Conservation (phyloP, 2,113 vertebrate genomes). For the Dipodomys spectabilis region DNA sequence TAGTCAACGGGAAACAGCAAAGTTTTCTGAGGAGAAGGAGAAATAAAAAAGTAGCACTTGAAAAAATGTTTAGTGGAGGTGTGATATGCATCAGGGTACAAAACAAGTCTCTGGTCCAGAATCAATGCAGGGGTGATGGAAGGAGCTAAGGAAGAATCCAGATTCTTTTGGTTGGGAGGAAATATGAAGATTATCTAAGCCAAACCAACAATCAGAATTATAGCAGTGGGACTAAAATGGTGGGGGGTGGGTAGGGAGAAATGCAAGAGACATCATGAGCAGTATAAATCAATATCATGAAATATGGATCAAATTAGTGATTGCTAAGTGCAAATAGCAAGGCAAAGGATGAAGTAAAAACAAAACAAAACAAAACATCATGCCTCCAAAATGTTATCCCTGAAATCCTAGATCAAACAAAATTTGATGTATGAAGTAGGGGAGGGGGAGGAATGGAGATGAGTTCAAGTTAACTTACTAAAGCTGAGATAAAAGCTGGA, state of each 20-base stretch:
- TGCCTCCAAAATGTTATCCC: constrained; percentile 14
- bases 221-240: neutral
- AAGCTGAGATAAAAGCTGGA: constrained; percentile 59
- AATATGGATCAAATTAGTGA: constrained; percentile 54
- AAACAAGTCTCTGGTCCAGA: neutral
- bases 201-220: constrained; percentile 30
- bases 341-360: neutral
- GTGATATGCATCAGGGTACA: neutral
- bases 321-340: constrained; percentile 26
- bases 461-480: constrained; percentile 44
- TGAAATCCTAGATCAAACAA: neutral
- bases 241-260: neutral
- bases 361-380: neutral
- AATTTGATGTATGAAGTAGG: neutral
- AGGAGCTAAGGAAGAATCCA: constrained; percentile 2
- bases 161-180: neutral
- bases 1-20: neutral
- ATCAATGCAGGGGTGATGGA: neutral
- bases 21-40: constrained; percentile 4
- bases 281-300: constrained; percentile 48
- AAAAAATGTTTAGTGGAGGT: constrained; percentile 49
- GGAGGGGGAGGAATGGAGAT: constrained; percentile 15
- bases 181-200: constrained; percentile 18
- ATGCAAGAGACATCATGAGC: constrained; percentile 21
- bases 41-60: constrained; percentile 15